Evolutionary conservation across 2,113 vertebrate species (phyloP), one percentile per base, ranked within the genome.

Genomic region (Hyperoodon ampullatus): DNA sequence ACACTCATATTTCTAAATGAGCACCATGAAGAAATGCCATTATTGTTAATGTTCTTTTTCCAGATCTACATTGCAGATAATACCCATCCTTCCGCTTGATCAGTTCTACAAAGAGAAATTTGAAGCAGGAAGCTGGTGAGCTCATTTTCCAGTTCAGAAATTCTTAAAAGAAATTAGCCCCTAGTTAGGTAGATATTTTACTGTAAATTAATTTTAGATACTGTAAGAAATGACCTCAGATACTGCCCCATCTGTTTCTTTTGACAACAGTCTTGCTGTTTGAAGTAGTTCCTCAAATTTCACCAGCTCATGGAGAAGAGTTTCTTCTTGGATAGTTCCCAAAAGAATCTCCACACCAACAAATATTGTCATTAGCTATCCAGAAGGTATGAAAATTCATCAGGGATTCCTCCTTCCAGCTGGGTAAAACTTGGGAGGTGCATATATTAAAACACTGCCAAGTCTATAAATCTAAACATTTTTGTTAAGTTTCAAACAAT

Each of bases 71-170:
- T 96, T 86, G 68, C 84, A 97, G 93, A 81, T 72, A 96, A 70
- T n/a, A 61, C 13, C 58, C 78, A 50, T 71, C 68, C 84, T 96
- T 91, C 93, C 14, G 13, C 93, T 96, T 94, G 95, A 95, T 97
- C 96, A 93, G 60, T 97, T 98, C 70, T 94, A 91, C 96, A 95
- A 94, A 97, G 82, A 30, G 58, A 93, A 93, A 96, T 24, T 39
- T 72, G 53, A 97, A 97, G 47, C 14, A 95, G 26, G 9, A 88
- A 19, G 68, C 11, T 87, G 82, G 92, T 75, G 61, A 89, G 50
- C 4, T 92, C 35, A 42, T 96, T 92, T 97, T 80, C 88, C 39
- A 96, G 61, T 81, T 95, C 42, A 97, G 89, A 97, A 89, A 87
- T 97, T 95, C 84, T 88, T 96, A 80, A 47, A 94, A 93, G 6